These are phyloP conservation scores for Phyllostomus discolor DNA, from an alignment of 2,113 vertebrate genomes.

Conservation along the genomic window DNA sequence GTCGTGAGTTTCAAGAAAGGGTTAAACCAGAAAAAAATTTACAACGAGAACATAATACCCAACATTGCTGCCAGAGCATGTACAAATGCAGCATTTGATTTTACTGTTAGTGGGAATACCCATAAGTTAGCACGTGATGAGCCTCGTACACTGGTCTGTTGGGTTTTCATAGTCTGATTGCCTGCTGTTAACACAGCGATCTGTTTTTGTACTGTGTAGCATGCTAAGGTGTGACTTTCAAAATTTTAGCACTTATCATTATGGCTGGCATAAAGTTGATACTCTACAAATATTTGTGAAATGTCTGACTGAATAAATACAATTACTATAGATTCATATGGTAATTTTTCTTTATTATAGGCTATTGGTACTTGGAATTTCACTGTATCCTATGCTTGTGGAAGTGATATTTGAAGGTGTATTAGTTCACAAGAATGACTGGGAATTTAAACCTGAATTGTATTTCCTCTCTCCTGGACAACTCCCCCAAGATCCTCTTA, in stretches of 20 bases:
- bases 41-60: not conserved
- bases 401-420: slow-evolving; percentile 59
- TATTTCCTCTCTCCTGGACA: slow-evolving; percentile 86
- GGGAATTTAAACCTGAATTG: slow-evolving; percentile 82
- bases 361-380: slow-evolving; percentile 82
- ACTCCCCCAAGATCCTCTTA: slow-evolving; percentile 74
- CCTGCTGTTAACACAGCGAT: not conserved
- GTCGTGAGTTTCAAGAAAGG: not conserved
- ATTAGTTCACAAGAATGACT: slow-evolving; percentile 64
- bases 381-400: slow-evolving; percentile 77
- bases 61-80: not conserved
- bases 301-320: not conserved
- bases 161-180: not conserved
- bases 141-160: not conserved
- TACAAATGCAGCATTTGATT: not conserved
- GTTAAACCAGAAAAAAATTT: not conserved
- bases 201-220: not conserved
- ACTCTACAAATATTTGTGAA: not conserved
- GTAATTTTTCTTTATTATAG: slow-evolving; percentile 75
- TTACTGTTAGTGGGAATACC: not conserved
- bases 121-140: not conserved
- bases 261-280: not conserved
- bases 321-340: not conserved
- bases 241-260: not conserved
- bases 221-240: not conserved